These are phyloP conservation scores for Chironomus tepperi DNA, from an alignment of 1,140 invertebrate species.

Conservation along the genomic window DNA sequence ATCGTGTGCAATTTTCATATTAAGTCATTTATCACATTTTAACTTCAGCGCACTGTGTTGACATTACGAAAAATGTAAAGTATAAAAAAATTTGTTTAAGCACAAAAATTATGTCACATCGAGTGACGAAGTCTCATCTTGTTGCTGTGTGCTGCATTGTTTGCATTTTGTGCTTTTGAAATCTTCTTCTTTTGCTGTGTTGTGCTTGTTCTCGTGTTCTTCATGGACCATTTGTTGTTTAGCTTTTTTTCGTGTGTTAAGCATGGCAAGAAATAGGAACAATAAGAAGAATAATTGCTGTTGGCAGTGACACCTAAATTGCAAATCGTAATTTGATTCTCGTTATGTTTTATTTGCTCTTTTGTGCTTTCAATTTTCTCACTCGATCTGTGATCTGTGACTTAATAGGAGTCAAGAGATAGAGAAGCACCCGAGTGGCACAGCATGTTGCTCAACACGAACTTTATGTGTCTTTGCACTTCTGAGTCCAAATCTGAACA, in stretches of 20 bases:
- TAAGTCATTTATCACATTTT: constrained; percentile 9
- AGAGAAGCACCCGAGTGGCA: no score
- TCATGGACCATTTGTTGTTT: not conserved
- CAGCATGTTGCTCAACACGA: not conserved
- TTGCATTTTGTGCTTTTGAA: no score
- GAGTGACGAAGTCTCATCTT: not conserved
- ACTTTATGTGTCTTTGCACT: no score
- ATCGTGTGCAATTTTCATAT: not conserved
- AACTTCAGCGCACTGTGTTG: not conserved
- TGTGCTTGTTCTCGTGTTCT: no score
- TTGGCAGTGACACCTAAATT: not conserved
- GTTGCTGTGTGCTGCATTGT: no score
- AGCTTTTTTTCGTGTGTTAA: not conserved
- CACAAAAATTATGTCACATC: constrained; percentile 1
- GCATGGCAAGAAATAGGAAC: no score
- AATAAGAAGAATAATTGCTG: not conserved
- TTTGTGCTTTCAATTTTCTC: no score
- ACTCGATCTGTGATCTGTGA: no score
- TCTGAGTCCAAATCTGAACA: no score
- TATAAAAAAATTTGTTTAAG: not conserved
- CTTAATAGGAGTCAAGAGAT: no score
- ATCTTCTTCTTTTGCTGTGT: no score
- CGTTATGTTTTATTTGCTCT: not conserved
- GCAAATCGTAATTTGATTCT: not conserved
- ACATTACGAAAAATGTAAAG: not conserved